Evolutionary conservation across 2,113 vertebrate species (phyloP), one percentile per base, ranked within the genome.

Genomic region (Ifrita kowaldi): DNA sequence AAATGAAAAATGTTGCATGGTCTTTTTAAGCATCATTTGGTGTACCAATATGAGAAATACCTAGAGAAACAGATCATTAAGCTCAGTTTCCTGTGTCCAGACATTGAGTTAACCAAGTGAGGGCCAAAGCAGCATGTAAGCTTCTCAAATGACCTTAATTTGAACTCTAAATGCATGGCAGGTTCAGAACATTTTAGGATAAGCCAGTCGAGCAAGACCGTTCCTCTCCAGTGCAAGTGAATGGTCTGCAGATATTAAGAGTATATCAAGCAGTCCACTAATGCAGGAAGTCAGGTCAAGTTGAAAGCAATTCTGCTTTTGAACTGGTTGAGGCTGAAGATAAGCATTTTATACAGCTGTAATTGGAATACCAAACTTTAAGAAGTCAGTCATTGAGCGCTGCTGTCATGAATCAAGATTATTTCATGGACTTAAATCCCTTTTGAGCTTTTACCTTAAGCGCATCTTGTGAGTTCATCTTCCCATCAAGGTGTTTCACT

Each of bases 131-230:
- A 73, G 50, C n/a, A 37, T 39, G 4, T 35, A 35, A 62, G 10
- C 50, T 71, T 80, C 68, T 76, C 19, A 65, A 27, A 39, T 80
- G 90, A 93, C 94, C 79, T 86, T 28, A 90, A n/a, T 50, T 80
- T 95, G 90, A 95, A 94, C 94, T 90, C 63, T 63, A n/a, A 88
- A 74, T 55, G 88, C 59, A 33, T 62, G 90, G 50, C 41, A 65
- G 53, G 41, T 37, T 96, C 32, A 73, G 71, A 83, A 83, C n/a
- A 76, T 42, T 83, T 65, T 27, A 59, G 69, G 92, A 67, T 74
- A 69, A 93, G 55, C 55, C 77, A 37, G 21, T 70, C 2, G 0
- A 74, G 59, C 46, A 65, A 62, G 90, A 74, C 79, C 1, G 55
- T 86, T 96, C 67, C 90, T 90, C 88, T 73, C 64, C 71, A 88